phyloP scores from a whole-genome alignment of 2,888 invertebrate species.

The Cyaniris semiargus region DNA sequence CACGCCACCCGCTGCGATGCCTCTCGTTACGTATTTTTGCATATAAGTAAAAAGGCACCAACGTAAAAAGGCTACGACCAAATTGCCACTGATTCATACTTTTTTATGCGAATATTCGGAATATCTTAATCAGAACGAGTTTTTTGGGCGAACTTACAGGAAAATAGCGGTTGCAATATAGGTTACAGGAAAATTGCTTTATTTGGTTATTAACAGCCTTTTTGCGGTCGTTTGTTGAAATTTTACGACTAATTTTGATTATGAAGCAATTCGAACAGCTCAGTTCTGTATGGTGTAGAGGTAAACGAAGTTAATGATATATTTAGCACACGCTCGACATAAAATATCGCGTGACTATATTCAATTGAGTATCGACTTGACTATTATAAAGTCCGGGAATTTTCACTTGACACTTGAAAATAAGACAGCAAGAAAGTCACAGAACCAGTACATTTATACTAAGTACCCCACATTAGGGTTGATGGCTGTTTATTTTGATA shows the following conservation, averaged over 20 bases:
- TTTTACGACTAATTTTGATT: neutral
- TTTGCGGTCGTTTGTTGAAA: neutral
- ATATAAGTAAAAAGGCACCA: conserved; percentile 32
- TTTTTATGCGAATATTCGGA: conserved; percentile 20
- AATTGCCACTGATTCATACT: conserved; percentile 22
- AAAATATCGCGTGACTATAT: conserved; percentile 28
- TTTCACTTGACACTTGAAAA: conserved; percentile 32
- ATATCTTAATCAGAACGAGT: conserved; percentile 27
- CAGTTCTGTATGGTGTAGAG: neutral
- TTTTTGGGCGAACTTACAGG: conserved; percentile 11
- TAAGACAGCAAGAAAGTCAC: conserved; percentile 33
- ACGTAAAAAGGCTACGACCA: conserved; percentile 31
- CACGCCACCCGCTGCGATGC: conserved; percentile 43
- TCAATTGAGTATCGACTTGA: conserved; percentile 25
- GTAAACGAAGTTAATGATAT: conserved; percentile 13
- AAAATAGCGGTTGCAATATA: conserved; percentile 14
- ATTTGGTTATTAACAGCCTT: neutral
- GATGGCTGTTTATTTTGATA: neutral
- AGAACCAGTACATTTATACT: conserved; percentile 16
- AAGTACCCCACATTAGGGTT: conserved; percentile 7
- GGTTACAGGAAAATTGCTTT: neutral
- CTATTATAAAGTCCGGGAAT: conserved; percentile 26
- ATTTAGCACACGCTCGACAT: conserved; percentile 21
- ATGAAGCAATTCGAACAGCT: neutral
- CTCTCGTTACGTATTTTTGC: conserved; percentile 34